A percentile compares a stretch with the other conserved stretches of the same genome.
These are phyloP conservation scores for Coptotermes formosanus DNA, from an alignment of 1,140 invertebrate species.

Conservation along the genomic window DNA sequence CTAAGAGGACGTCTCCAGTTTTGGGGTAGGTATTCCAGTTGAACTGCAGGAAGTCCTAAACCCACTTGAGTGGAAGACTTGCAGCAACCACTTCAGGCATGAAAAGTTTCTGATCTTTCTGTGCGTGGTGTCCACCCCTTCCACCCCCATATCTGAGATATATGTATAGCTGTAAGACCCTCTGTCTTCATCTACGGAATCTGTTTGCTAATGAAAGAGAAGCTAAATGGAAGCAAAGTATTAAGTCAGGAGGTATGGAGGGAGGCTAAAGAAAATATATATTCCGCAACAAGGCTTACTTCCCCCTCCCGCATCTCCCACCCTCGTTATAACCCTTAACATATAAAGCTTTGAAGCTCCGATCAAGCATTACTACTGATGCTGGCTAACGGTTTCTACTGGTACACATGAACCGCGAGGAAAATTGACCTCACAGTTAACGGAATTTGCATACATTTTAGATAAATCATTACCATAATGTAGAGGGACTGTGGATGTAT, in stretches of 20 bases:
- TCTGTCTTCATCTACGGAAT: neutral
- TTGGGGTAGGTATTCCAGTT: too few species aligned
- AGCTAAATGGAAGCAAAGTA: neutral
- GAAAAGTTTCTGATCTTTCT: too few species aligned
- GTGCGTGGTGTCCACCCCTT: too few species aligned
- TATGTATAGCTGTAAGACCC: too few species aligned
- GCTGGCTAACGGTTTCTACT: neutral
- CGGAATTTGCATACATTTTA: neutral
- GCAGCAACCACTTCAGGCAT: too few species aligned
- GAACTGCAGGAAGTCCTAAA: too few species aligned
- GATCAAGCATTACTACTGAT: neutral
- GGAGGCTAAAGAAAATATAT: neutral
- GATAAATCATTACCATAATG: neutral
- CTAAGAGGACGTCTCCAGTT: too few species aligned
- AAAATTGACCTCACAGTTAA: neutral
- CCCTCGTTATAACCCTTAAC: neutral
- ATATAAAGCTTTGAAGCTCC: neutral
- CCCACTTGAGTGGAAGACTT: too few species aligned
- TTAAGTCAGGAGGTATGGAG: neutral
- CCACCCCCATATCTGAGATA: too few species aligned
- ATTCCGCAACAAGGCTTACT: neutral
- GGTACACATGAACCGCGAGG: neutral
- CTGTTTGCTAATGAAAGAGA: neutral
- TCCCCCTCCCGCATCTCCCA: neutral
- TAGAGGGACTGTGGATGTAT: too few species aligned